Percentiles rank a stretch among this genome's conserved stretches.
Evolutionary conservation across 2,797 vertebrate genomes (phyloP).

Genomic region (Xiphorhynchus erythropygius): DNA sequence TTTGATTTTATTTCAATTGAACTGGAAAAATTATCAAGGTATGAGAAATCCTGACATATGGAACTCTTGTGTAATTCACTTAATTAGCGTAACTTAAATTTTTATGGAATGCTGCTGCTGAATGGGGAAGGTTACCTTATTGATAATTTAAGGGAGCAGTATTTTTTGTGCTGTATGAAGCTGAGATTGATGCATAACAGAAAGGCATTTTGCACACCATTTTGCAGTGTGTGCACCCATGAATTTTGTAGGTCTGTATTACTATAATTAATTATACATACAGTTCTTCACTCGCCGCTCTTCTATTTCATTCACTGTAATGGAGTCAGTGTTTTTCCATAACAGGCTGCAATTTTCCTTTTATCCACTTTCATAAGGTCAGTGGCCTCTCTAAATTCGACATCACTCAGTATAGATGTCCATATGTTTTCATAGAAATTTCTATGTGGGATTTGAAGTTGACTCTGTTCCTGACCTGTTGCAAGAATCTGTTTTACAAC

Average conservation of each 20-base stretch:
- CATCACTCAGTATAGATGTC: slow-evolving; percentile 92
- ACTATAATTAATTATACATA: slow-evolving; percentile 89
- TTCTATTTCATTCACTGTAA: slow-evolving; percentile 81
- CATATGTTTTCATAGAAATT: slow-evolving; percentile 92
- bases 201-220: slow-evolving; percentile 1
- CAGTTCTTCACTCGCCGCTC: slow-evolving; percentile 76
- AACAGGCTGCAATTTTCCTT: slow-evolving; percentile 92
- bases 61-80: not conserved
- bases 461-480: slow-evolving; percentile 41
- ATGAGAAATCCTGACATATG: not conserved
- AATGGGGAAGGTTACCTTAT: slow-evolving; percentile 31
- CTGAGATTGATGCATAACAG: not conserved
- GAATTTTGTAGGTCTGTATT: slow-evolving; percentile 65
- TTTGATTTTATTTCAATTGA: not conserved
- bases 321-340: slow-evolving; percentile 88
- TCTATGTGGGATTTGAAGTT: slow-evolving; percentile 88
- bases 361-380: slow-evolving; percentile 92
- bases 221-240: slow-evolving; percentile 26
- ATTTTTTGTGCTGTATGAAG: slow-evolving; percentile 26
- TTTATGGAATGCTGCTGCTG: slow-evolving; percentile 68
- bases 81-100: not conserved
- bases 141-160: slow-evolving; percentile 34
- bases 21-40: not conserved
- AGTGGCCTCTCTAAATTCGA: slow-evolving; percentile 90
- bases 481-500: slow-evolving; percentile 58